A percentile compares a stretch with the other conserved stretches of the same genome.
Conservation (phyloP, 2,113 vertebrate species). For the Canis aureus region DNA sequence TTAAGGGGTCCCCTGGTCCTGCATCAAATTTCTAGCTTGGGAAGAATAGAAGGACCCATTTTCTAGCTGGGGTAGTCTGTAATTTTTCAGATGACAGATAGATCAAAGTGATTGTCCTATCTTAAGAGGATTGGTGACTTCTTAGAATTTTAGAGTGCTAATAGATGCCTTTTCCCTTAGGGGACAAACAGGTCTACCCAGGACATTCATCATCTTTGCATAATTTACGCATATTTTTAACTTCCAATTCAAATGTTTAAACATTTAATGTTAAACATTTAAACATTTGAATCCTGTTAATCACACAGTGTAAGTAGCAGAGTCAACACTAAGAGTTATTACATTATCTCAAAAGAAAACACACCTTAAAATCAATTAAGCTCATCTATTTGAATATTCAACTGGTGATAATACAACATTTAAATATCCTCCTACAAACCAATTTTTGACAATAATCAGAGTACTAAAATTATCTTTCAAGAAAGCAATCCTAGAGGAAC, state of each 20-base stretch:
- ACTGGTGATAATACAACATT: not conserved
- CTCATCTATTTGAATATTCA: not conserved
- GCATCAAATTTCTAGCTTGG: not conserved
- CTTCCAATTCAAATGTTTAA: not conserved
- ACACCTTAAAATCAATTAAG: conserved; percentile 9
- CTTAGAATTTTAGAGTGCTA: not conserved
- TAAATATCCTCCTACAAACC: not conserved
- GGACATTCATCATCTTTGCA: not conserved
- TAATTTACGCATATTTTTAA: conserved; percentile 1
- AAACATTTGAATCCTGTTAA: conserved; percentile 23
- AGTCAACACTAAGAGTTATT: not conserved
- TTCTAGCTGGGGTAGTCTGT: not conserved
- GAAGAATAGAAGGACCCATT: not conserved
- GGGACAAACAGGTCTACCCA: not conserved
- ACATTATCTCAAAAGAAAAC: not conserved
- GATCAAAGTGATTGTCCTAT: not conserved
- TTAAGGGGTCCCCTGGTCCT: not conserved
- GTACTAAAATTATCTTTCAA: not conserved
- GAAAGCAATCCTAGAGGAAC: not conserved
- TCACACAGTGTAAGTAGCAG: not conserved
- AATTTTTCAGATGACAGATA: not conserved
- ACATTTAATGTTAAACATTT: not conserved
- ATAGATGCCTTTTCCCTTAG: not conserved
- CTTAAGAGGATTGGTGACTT: not conserved
- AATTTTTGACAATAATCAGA: not conserved